A percentile compares a stretch with the other conserved stretches of the same genome.
phyloP scores from a whole-genome alignment of 2,113 vertebrate species.

The Paramormyrops kingsleyae region DNA sequence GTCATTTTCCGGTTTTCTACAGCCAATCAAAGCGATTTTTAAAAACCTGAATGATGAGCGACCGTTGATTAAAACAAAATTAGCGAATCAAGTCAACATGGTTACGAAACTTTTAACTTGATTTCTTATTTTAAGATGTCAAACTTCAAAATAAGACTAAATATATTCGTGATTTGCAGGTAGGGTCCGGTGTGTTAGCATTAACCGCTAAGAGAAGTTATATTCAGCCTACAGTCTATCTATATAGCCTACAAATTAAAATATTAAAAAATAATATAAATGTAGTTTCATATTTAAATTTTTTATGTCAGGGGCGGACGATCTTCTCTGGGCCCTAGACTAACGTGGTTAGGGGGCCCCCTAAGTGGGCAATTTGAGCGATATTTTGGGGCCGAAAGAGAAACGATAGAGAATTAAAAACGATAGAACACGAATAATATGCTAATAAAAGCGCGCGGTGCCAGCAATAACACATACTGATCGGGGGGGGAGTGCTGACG shows the following conservation, averaged over 20 bases:
- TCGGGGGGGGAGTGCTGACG: background rate
- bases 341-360: background rate
- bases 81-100: background rate
- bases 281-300: background rate
- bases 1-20: background rate
- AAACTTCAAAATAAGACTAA: background rate
- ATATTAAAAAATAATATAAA: background rate
- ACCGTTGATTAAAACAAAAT: background rate
- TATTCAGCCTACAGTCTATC: background rate
- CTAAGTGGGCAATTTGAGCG: background rate
- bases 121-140: background rate
- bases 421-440: background rate
- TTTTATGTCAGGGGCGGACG: background rate
- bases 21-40: background rate
- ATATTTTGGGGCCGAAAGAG: background rate
- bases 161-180: background rate
- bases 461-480: background rate
- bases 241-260: background rate
- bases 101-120: background rate
- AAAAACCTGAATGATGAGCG: background rate
- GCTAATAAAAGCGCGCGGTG: background rate
- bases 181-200: background rate
- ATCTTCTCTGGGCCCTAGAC: background rate
- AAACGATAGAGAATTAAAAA: background rate
- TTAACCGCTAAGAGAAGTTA: background rate